phyloP scores from a whole-genome alignment of 2,113 vertebrate genomes.

The Varanus salvator region DNA sequence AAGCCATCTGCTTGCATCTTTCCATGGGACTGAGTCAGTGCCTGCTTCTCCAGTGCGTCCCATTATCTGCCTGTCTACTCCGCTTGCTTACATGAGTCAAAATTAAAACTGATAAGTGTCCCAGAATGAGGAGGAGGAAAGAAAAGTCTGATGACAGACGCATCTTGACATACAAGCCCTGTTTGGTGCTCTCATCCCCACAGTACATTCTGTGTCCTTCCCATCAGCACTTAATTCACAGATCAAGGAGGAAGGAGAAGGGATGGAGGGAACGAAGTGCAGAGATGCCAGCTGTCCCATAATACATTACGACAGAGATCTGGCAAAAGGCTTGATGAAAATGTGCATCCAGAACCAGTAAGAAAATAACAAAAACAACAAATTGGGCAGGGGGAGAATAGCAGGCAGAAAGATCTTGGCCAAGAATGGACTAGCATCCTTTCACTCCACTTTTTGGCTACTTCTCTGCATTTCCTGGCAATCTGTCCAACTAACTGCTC shows the following conservation, averaged over 20 bases:
- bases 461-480: not conserved
- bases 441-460: not conserved
- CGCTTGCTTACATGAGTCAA: not conserved
- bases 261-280: not conserved
- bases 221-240: not conserved
- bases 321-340: not conserved
- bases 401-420: not conserved
- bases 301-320: not conserved
- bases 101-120: constrained; percentile 3
- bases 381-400: not conserved
- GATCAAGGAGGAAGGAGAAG: not conserved
- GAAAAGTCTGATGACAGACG: constrained; percentile 6
- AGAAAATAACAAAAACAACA: not conserved
- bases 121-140: not conserved
- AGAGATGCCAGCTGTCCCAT: not conserved
- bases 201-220: constrained; percentile 2
- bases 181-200: not conserved
- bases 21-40: constrained; percentile 15
- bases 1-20: not conserved
- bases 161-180: not conserved
- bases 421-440: not conserved
- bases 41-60: not conserved
- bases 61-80: not conserved
- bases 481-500: not conserved
- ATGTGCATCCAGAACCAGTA: not conserved